phyloP scores from a whole-genome alignment of 2,113 vertebrate genomes.

The Microcebus griseorufus region DNA sequence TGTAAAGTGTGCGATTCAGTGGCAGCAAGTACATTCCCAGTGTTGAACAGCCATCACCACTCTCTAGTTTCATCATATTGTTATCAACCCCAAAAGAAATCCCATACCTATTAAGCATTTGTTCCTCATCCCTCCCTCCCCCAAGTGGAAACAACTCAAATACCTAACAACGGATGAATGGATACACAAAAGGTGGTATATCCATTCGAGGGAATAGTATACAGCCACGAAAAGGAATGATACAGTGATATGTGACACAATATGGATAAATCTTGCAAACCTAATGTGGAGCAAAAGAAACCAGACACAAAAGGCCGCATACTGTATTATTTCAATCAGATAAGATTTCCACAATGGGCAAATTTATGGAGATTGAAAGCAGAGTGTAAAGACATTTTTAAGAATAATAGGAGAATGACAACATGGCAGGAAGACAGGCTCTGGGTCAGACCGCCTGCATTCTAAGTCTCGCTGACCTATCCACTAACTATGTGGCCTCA shows the following conservation, averaged over 20 bases:
- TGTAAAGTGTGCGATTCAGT: not conserved
- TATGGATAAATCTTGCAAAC: not conserved
- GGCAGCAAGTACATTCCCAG: not conserved
- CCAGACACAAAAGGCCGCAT: not conserved
- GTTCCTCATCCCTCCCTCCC: not conserved
- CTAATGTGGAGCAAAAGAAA: not conserved
- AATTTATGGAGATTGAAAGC: not conserved
- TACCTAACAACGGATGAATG: not conserved
- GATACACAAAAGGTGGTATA: not conserved
- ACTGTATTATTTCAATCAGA: not conserved
- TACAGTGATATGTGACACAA: fast-evolving
- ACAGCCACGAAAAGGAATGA: not conserved
- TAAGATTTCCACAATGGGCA: not conserved
- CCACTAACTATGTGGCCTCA: no score
- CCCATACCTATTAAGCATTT: not conserved
- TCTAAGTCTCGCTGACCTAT: not conserved
- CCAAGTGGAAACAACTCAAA: not conserved
- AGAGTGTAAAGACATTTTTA: not conserved
- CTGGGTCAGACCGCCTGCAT: not conserved
- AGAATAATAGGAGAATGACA: not conserved
- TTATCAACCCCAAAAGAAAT: not conserved
- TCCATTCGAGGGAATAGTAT: not conserved
- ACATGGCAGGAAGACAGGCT: not conserved
- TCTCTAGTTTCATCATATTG: not conserved
- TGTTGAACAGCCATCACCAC: not conserved